phyloP scores from a whole-genome alignment of 1,140 invertebrate species.

The Bacillus rossius region DNA sequence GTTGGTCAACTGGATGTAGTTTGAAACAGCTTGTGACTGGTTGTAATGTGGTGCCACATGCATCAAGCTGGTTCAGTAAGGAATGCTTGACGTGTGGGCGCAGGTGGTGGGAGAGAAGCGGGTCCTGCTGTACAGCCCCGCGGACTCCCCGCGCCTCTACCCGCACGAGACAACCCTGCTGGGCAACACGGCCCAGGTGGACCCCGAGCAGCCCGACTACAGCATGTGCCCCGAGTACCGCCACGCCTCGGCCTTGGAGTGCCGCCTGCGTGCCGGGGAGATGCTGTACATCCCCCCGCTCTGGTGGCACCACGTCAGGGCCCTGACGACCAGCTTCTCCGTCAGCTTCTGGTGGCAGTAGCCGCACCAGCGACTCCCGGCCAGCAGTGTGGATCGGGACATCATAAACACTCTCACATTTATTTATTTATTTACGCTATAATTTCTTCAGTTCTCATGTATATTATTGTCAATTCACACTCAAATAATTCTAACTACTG shows the following conservation, averaged over 20 bases:
- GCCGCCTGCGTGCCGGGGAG: slow-evolving; percentile 73
- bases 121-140: slow-evolving; percentile 71
- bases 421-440: too few species aligned
- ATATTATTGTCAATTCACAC: too few species aligned
- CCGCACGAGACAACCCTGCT: slow-evolving; percentile 73
- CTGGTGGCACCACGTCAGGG: slow-evolving; percentile 92
- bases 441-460: too few species aligned
- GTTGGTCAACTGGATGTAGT: neutral
- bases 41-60: too few species aligned
- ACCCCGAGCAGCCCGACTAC: slow-evolving; percentile 72
- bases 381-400: too few species aligned
- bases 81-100: too few species aligned
- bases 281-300: slow-evolving; percentile 89
- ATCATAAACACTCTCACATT: too few species aligned
- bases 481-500: too few species aligned
- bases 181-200: slow-evolving; percentile 77
- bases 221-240: slow-evolving; percentile 65
- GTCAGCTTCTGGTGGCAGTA: slow-evolving; percentile 88
- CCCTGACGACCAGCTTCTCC: slow-evolving; percentile 75
- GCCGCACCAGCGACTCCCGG: too few species aligned
- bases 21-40: neutral
- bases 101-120: slow-evolving; percentile 82
- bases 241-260: slow-evolving; percentile 59
- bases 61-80: too few species aligned
- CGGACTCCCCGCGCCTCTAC: slow-evolving; percentile 68